These are phyloP conservation scores for Stylophora pistillata DNA, from an alignment of 64 coral and sea anemone genomes.

Conservation along the genomic window DNA sequence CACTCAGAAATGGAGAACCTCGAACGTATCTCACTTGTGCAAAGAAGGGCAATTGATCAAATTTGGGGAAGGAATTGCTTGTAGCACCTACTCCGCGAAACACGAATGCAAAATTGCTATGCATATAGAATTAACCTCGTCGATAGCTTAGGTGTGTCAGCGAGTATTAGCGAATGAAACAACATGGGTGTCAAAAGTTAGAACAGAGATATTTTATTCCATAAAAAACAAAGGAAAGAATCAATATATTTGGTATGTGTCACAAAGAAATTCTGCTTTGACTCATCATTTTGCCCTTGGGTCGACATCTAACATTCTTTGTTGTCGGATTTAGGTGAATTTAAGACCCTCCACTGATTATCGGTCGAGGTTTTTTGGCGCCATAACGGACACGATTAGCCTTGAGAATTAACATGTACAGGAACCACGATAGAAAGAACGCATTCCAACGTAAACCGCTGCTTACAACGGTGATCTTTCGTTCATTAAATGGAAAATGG, in stretches of 20 bases:
- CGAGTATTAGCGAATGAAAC: background rate
- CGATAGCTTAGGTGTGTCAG: background rate
- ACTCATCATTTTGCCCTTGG: background rate
- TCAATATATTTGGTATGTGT: background rate
- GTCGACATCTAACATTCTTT: background rate
- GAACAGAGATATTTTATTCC: background rate
- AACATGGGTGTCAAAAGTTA: background rate
- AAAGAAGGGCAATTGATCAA: background rate
- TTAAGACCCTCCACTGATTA: background rate
- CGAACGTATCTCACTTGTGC: background rate
- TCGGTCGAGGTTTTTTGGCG: background rate
- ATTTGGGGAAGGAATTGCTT: background rate
- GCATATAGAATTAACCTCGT: background rate
- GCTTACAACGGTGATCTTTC: too few species aligned
- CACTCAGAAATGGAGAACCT: background rate
- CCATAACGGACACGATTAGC: background rate
- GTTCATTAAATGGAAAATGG: too few species aligned
- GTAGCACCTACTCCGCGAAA: background rate
- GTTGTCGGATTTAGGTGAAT: background rate
- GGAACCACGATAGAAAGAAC: background rate
- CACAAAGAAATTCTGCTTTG: background rate
- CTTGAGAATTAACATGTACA: background rate
- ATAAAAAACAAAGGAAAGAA: slow-evolving; percentile 1
- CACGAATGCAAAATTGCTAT: background rate
- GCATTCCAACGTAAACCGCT: background rate